These are phyloP conservation scores for Heterodera carotae DNA, from an alignment of 1,140 invertebrate species.

Conservation along the genomic window DNA sequence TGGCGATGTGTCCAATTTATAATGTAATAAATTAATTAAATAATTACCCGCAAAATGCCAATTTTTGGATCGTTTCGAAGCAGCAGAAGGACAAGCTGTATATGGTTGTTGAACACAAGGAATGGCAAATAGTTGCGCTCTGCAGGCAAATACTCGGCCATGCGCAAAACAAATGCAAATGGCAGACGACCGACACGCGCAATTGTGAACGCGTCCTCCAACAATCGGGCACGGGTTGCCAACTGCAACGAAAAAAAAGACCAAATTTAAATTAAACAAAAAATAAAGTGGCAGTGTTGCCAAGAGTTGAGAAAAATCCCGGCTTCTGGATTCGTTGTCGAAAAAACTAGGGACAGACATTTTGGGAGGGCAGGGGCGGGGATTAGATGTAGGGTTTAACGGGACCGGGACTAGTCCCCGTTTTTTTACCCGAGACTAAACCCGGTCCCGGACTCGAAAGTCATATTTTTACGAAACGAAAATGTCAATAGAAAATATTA, in stretches of 20 bases:
- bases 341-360: too few species aligned
- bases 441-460: background rate
- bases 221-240: conserved; percentile 32
- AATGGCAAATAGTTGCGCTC: conserved; percentile 38
- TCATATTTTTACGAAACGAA: background rate
- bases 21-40: too few species aligned
- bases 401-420: too few species aligned
- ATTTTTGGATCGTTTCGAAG: conserved; percentile 19
- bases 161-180: conserved; percentile 11
- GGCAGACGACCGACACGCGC: conserved; percentile 25
- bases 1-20: too few species aligned
- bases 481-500: too few species aligned
- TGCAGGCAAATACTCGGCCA: conserved; percentile 29
- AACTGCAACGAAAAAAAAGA: background rate
- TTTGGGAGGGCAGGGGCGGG: too few species aligned
- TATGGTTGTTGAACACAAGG: conserved; percentile 38
- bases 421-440: too few species aligned
- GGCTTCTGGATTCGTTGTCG: too few species aligned
- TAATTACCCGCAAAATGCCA: background rate
- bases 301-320: too few species aligned
- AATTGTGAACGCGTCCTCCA: conserved; percentile 39
- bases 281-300: too few species aligned
- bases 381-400: too few species aligned
- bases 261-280: too few species aligned
- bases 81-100: conserved; percentile 31